Evolutionary conservation across 2,888 invertebrate genomes (phyloP).

Genomic region (Acronicta psi): DNA sequence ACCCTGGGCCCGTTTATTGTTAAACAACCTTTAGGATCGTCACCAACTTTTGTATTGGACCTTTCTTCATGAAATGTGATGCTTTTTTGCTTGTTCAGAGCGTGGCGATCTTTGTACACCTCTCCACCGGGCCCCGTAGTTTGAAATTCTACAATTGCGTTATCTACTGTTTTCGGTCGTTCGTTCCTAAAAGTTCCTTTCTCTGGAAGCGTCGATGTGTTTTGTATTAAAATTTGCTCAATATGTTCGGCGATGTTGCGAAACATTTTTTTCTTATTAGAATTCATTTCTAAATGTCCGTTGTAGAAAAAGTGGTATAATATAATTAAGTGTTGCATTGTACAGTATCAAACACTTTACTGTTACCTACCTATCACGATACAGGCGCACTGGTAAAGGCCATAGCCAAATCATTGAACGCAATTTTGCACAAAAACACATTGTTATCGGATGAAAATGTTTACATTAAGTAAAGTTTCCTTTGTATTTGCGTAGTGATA

Average conservation of each 20-base stretch:
- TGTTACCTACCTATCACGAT: constrained; percentile 73
- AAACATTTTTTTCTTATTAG: constrained; percentile 65
- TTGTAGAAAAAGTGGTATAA: constrained; percentile 51
- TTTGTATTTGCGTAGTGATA: constrained; percentile 56
- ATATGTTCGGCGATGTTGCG: constrained; percentile 75
- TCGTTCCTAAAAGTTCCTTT: constrained; percentile 85
- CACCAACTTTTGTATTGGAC: constrained; percentile 38
- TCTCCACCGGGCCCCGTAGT: constrained; percentile 59
- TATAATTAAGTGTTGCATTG: constrained; percentile 55
- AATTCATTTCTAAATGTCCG: constrained; percentile 54
- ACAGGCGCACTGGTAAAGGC: constrained; percentile 59
- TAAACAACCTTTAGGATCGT: constrained; percentile 45
- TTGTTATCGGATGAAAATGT: constrained; percentile 57
- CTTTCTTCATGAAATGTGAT: constrained; percentile 20
- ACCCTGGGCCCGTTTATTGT: constrained; percentile 67
- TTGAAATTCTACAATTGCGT: constrained; percentile 79
- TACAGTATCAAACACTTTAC: constrained; percentile 52
- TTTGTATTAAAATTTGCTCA: constrained; percentile 85
- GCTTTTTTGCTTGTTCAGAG: constrained; percentile 41
- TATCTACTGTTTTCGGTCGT: constrained; percentile 76
- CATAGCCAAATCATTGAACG: constrained; percentile 60
- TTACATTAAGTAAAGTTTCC: constrained; percentile 54
- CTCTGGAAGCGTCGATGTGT: constrained; percentile 72
- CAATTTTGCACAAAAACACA: constrained; percentile 74
- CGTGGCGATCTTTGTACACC: constrained; percentile 37